Conservation (phyloP, 2,797 vertebrate species). For the Myotis planiceps region DNA sequence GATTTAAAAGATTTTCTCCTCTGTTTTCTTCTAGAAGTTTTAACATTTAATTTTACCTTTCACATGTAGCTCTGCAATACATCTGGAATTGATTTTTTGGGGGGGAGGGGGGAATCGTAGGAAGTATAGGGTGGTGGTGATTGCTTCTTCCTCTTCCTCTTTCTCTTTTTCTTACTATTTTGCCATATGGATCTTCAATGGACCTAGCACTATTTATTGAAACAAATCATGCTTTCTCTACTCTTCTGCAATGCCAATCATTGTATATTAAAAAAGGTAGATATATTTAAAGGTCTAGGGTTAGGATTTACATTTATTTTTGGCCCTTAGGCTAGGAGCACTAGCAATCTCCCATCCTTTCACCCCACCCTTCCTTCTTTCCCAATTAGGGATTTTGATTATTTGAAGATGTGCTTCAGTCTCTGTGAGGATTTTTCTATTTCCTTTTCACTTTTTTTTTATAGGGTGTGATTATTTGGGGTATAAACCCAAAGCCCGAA, state of each 20-base stretch:
- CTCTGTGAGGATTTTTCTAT: not conserved
- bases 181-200: not conserved
- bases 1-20: not conserved
- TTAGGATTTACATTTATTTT: not conserved
- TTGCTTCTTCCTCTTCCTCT: not conserved
- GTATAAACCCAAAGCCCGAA: not conserved
- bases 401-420: slow-evolving; percentile 9
- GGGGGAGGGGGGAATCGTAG: too few relatives aligned
- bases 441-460: slow-evolving; percentile 32
- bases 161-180: not conserved
- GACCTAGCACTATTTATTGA: not conserved
- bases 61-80: not conserved
- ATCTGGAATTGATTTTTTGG: not conserved
- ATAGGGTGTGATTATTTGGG: not conserved
- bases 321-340: not conserved
- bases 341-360: not conserved
- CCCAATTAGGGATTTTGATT: not conserved
- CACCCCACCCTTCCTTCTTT: not conserved
- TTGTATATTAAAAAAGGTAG: not conserved
- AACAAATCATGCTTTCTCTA: not conserved
- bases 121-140: not conserved
- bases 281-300: not conserved
- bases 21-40: not conserved
- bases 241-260: not conserved
- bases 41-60: slow-evolving; percentile 15